These are phyloP conservation scores for Leucoraja ocellata DNA, from an alignment of 2,797 vertebrate species.

Conservation along the genomic window DNA sequence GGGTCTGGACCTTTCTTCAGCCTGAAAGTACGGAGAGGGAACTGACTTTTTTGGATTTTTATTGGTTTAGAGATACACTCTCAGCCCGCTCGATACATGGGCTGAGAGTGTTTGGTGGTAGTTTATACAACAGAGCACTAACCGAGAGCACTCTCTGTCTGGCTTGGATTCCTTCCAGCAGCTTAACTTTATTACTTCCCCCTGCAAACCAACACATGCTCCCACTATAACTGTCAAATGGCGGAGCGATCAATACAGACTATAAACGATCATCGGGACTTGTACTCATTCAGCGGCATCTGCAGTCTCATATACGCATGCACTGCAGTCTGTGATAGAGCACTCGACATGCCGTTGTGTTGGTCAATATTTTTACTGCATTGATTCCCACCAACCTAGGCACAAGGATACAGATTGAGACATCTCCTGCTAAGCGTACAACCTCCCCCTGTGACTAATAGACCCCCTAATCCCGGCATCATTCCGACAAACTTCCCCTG, in stretches of 20 bases:
- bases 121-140: not conserved
- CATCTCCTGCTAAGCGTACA: not conserved
- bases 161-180: not conserved
- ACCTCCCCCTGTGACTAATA: too few species aligned
- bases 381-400: not conserved
- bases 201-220: not conserved
- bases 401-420: not conserved
- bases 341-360: not conserved
- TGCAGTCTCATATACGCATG: not conserved
- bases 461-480: too few species aligned
- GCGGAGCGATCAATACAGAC: not conserved
- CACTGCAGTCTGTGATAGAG: not conserved
- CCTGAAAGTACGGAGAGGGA: too few species aligned
- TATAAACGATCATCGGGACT: not conserved
- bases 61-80: too few species aligned
- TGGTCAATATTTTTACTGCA: not conserved
- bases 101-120: too few species aligned
- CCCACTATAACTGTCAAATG: not conserved
- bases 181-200: not conserved
- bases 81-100: too few species aligned
- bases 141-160: not conserved
- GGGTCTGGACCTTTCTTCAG: too few species aligned
- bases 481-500: too few species aligned
- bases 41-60: too few species aligned
- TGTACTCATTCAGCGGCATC: not conserved